phyloP scores from a whole-genome alignment of 2,888 invertebrate genomes.

The Amphiduros pacificus region DNA sequence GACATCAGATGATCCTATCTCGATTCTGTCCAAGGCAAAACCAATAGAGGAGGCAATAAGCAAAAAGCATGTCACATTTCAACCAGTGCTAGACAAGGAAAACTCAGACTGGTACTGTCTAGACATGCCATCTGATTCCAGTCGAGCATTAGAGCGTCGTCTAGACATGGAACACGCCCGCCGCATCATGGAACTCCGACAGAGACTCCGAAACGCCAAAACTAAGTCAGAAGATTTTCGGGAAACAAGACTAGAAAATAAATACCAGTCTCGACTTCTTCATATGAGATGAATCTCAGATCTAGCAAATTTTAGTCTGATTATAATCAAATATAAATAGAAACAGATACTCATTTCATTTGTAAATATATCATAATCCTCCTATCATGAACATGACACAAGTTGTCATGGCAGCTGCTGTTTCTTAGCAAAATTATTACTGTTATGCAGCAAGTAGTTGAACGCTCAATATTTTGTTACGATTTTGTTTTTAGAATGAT shows the following conservation, averaged over 20 bases:
- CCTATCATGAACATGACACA: too few relatives aligned
- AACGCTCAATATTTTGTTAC: too few relatives aligned
- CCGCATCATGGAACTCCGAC: constrained; percentile 5
- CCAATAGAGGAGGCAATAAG: background rate
- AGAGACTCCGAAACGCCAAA: constrained; percentile 7
- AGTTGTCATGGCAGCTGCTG: too few relatives aligned
- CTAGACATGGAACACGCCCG: constrained; percentile 5
- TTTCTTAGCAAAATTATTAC: too few relatives aligned
- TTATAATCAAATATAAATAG: too few relatives aligned
- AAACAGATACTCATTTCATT: too few relatives aligned
- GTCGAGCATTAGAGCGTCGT: background rate
- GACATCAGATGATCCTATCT: too few relatives aligned
- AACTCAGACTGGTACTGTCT: background rate
- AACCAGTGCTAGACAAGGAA: background rate
- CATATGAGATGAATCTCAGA: too few relatives aligned
- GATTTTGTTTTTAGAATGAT: too few relatives aligned
- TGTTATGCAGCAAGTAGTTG: too few relatives aligned
- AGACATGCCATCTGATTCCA: background rate
- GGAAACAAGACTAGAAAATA: constrained; percentile 2
- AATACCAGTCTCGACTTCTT: constrained; percentile 6
- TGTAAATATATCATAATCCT: too few relatives aligned
- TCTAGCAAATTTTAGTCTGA: too few relatives aligned
- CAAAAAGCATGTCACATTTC: constrained; percentile 11
- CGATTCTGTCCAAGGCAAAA: constrained; percentile 6
- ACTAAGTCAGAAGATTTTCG: constrained; percentile 2